phyloP scores from a whole-genome alignment of 1,140 invertebrate species.

The Oncopodura yosiiana region DNA sequence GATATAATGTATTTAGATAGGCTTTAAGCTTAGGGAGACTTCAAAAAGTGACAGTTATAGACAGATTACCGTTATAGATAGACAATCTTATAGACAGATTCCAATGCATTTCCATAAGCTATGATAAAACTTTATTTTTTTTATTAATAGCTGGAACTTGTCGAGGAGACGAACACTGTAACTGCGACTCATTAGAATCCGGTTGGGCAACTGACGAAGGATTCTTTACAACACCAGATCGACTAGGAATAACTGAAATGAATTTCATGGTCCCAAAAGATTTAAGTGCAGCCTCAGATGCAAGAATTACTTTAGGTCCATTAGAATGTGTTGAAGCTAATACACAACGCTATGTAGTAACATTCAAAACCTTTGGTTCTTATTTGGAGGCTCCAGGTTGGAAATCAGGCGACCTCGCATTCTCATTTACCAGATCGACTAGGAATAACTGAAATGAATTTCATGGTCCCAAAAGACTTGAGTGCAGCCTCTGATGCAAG shows the following conservation, averaged over 20 bases:
- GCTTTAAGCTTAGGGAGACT: too few species aligned
- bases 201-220: slow-evolving; percentile 83
- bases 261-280: slow-evolving; percentile 74
- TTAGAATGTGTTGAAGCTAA: slow-evolving; percentile 89
- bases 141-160: slow-evolving; percentile 39
- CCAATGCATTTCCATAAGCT: too few species aligned
- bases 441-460: slow-evolving; percentile 76
- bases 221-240: slow-evolving; percentile 61
- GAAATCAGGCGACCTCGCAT: slow-evolving; percentile 80
- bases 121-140: too few species aligned
- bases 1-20: too few species aligned
- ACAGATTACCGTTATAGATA: too few species aligned
- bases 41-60: too few species aligned
- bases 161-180: slow-evolving; percentile 60
- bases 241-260: slow-evolving; percentile 80
- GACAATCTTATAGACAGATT: too few species aligned
- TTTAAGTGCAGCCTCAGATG: slow-evolving; percentile 66
- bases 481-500: slow-evolving; percentile 68
- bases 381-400: slow-evolving; percentile 85
- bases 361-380: slow-evolving; percentile 81
- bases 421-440: slow-evolving; percentile 81
- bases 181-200: slow-evolving; percentile 68
- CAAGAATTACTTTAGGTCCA: slow-evolving; percentile 75
- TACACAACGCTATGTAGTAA: slow-evolving; percentile 49
- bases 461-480: slow-evolving; percentile 72